Percentiles rank a stretch among this genome's conserved stretches.
Conservation (phyloP, 1,140 invertebrate genomes). For the Trachymyrmex septentrionalis region DNA sequence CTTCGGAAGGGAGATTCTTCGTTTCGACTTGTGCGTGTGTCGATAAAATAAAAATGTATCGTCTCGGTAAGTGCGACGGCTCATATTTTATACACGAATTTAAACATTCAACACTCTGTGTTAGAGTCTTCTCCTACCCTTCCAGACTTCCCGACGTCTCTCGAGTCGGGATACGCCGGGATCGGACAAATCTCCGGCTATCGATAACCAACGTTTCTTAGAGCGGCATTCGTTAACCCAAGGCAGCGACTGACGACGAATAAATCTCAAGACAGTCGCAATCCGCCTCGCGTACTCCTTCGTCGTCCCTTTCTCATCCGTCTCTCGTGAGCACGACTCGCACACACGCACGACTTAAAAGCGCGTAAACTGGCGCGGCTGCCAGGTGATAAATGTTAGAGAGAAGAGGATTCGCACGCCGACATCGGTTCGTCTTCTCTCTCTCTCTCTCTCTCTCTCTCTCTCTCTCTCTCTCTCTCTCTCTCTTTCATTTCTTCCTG, state of each 20-base stretch:
- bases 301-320: conserved; percentile 25
- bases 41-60: conserved; percentile 4
- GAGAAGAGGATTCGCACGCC: conserved; percentile 69
- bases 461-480: background rate
- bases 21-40: conserved; percentile 3
- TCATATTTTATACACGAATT: conserved; percentile 15
- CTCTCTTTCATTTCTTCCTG: background rate
- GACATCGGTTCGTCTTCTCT: background rate
- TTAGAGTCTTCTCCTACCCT: background rate
- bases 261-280: conserved; percentile 60
- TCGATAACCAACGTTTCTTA: conserved; percentile 65
- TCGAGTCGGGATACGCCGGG: conserved; percentile 21
- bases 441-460: background rate
- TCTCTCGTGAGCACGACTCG: conserved; percentile 29
- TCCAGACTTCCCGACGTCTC: conserved; percentile 6
- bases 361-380: conserved; percentile 75
- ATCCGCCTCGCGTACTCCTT: conserved; percentile 37
- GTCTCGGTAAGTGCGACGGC: background rate
- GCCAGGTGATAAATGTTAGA: conserved; percentile 71
- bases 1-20: background rate
- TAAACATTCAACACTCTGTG: background rate
- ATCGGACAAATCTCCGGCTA: conserved; percentile 71
- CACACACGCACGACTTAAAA: conserved; percentile 63
- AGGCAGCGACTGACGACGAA: conserved; percentile 55
- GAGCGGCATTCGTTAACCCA: conserved; percentile 70